Conservation (phyloP, 92 coral and sea anemone species). For the Pocillopora meandrina region DNA sequence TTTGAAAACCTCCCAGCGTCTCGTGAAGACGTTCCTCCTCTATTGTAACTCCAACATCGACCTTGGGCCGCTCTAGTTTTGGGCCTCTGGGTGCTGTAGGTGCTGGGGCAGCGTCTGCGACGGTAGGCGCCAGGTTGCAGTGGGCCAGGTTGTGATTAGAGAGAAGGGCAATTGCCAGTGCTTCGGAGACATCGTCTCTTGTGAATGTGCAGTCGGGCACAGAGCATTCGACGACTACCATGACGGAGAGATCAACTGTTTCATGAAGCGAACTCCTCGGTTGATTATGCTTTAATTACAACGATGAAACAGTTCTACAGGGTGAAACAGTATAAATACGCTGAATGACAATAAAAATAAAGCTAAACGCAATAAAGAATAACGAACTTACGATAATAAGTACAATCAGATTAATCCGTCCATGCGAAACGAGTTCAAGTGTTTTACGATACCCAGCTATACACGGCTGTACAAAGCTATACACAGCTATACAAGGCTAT, state of each 20-base stretch:
- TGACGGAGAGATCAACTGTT: constrained; percentile 13
- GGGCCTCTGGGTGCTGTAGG: constrained; percentile 63
- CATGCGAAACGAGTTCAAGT: too few species aligned
- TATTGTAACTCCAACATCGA: constrained; percentile 55
- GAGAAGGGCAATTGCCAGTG: constrained; percentile 70
- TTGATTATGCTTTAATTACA: not conserved
- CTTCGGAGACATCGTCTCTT: constrained; percentile 60
- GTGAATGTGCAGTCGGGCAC: constrained; percentile 64
- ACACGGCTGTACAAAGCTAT: too few species aligned
- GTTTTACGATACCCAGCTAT: too few species aligned
- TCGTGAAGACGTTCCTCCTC: constrained; percentile 65
- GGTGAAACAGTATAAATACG: too few species aligned
- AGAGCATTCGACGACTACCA: constrained; percentile 71
- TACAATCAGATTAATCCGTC: too few species aligned
- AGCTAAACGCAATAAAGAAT: too few species aligned
- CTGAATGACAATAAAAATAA: too few species aligned
- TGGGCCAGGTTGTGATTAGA: constrained; percentile 69
- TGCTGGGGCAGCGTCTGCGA: constrained; percentile 28
- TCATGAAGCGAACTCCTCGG: constrained; percentile 53
- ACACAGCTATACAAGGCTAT: too few species aligned
- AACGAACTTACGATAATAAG: too few species aligned
- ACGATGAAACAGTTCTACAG: not conserved
- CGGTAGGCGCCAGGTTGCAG: constrained; percentile 37
- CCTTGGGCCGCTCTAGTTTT: constrained; percentile 64
- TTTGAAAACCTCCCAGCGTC: constrained; percentile 67